Conservation (phyloP, 2,888 invertebrate species). For the Lasioglossum oenotherae region DNA sequence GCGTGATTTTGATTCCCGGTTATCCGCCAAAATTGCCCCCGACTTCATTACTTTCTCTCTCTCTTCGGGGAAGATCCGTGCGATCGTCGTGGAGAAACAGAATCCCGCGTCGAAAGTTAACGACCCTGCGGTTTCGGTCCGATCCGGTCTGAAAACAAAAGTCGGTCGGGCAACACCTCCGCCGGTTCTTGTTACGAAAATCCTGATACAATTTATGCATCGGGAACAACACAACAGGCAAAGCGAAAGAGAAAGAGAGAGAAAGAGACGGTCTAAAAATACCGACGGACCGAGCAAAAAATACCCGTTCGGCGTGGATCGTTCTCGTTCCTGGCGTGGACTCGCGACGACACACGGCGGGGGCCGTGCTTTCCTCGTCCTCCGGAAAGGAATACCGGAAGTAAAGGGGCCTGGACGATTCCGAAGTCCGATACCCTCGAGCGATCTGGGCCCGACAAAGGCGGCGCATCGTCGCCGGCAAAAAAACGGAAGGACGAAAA, state of each 20-base stretch:
- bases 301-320: background rate
- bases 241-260: background rate
- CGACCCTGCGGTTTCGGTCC: constrained; percentile 21
- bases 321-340: background rate
- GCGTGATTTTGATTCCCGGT: constrained; percentile 14
- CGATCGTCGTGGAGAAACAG: constrained; percentile 2
- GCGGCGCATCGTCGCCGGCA: constrained; percentile 11
- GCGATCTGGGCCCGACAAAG: constrained; percentile 34
- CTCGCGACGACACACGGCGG: background rate
- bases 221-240: constrained; percentile 17
- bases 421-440: constrained; percentile 27
- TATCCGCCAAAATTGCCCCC: background rate
- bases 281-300: background rate
- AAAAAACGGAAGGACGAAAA: constrained; percentile 28
- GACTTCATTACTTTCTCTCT: background rate
- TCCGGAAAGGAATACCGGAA: constrained; percentile 48
- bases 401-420: constrained; percentile 27
- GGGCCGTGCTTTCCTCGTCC: background rate
- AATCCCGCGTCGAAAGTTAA: constrained; percentile 33
- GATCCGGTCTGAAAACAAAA: constrained; percentile 21
- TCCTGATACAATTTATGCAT: constrained; percentile 43
- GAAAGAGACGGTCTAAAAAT: background rate
- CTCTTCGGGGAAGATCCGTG: background rate
- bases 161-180: background rate
- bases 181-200: constrained; percentile 8